These are phyloP conservation scores for Pardosa pseudoannulata DNA, from an alignment of 2,888 invertebrate genomes.

Conservation along the genomic window DNA sequence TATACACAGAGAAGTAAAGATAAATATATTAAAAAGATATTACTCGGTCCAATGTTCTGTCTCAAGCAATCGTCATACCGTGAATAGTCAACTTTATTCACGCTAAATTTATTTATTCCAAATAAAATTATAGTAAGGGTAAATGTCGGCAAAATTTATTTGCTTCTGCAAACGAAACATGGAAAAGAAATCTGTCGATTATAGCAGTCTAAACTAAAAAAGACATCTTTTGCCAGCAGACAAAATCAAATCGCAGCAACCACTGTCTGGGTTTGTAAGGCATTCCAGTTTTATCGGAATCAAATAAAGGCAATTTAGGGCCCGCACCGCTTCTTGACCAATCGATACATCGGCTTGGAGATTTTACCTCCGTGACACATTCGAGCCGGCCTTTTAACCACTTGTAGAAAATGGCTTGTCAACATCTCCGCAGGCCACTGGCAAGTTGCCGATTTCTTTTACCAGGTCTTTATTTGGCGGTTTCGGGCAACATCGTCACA, in stretches of 20 bases:
- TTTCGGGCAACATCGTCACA: neutral
- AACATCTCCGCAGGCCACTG: slow-evolving; percentile 46
- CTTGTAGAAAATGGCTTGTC: slow-evolving; percentile 56
- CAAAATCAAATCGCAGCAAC: neutral
- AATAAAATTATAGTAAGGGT: no score
- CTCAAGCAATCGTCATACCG: no score
- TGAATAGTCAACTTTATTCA: no score
- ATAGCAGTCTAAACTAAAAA: neutral
- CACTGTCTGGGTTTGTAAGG: neutral
- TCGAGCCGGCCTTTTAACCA: slow-evolving; percentile 32
- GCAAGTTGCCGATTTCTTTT: slow-evolving; percentile 12
- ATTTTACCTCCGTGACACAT: slow-evolving; percentile 39
- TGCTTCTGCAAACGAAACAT: neutral
- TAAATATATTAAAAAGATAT: no score
- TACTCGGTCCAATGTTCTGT: no score
- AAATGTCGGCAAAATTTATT: neutral
- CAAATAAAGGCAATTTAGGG: slow-evolving; percentile 57
- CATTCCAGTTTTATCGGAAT: slow-evolving; percentile 45
- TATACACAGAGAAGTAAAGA: no score
- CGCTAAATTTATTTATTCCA: no score
- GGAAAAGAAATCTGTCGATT: neutral
- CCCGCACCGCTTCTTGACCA: slow-evolving; percentile 39
- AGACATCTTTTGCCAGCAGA: neutral
- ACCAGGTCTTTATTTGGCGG: neutral
- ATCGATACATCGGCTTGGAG: slow-evolving; percentile 51